These are phyloP conservation scores for Protonibea diacanthus DNA, from an alignment of 2,797 vertebrate genomes.

Conservation along the genomic window DNA sequence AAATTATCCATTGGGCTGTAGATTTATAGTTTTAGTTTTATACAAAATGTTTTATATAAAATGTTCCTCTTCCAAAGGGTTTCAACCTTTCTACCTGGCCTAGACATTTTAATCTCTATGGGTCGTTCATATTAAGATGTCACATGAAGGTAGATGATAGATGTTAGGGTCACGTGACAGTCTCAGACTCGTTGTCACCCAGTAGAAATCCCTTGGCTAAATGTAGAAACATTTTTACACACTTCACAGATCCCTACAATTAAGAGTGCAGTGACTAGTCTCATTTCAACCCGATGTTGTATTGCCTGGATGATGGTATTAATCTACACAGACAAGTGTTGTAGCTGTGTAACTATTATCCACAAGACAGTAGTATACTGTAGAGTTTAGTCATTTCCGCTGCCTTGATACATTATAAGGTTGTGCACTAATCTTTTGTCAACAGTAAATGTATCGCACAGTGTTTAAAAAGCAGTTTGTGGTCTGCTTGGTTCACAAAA, in stretches of 20 bases:
- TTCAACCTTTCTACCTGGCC: background rate
- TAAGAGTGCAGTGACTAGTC: constrained; percentile 8
- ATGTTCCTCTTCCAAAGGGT: background rate
- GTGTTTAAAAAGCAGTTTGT: constrained; percentile 43
- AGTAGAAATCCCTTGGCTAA: constrained; percentile 5
- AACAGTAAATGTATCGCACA: constrained; percentile 17
- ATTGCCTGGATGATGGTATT: constrained; percentile 32
- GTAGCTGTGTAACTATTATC: constrained; percentile 18
- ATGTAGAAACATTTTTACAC: constrained; percentile 2
- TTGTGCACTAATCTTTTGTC: constrained; percentile 33
- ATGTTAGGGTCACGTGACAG: constrained; percentile 16
- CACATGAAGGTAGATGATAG: constrained; percentile 7
- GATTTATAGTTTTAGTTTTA: background rate
- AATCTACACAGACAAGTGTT: constrained; percentile 33
- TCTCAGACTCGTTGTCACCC: background rate
- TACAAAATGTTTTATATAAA: too few species aligned
- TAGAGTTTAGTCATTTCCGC: constrained; percentile 14
- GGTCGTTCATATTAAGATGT: background rate
- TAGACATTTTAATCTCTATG: constrained; percentile 1
- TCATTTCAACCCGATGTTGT: constrained; percentile 15
- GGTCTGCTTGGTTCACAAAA: constrained; percentile 43
- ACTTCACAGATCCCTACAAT: constrained; percentile 9
- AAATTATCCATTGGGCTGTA: background rate
- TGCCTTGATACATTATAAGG: constrained; percentile 10
- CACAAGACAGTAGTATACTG: constrained; percentile 1